A percentile compares a stretch with the other conserved stretches of the same genome.
These are phyloP conservation scores for Calypte anna DNA, from an alignment of 2,113 vertebrate species.

Conservation along the genomic window DNA sequence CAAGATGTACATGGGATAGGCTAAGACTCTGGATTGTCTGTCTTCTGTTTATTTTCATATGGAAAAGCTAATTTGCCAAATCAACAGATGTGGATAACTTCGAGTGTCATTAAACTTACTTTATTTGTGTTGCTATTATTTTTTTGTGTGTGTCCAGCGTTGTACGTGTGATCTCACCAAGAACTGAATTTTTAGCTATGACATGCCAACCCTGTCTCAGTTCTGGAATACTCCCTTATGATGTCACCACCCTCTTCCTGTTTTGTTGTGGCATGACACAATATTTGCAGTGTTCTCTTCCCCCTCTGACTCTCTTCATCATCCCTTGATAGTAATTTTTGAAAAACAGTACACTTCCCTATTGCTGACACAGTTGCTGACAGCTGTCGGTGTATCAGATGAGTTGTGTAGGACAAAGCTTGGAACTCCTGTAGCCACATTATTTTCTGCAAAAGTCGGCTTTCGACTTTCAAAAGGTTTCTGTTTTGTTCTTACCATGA, in stretches of 20 bases:
- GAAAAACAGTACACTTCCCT: background rate
- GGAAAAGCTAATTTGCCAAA: background rate
- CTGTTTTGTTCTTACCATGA: background rate
- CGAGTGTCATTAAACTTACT: background rate
- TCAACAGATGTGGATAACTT: background rate
- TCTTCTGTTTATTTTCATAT: background rate
- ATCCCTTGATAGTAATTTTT: background rate
- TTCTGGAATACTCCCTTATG: background rate
- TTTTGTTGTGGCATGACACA: background rate
- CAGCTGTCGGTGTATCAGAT: background rate
- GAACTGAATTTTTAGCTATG: background rate
- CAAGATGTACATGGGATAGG: background rate
- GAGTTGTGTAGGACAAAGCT: background rate
- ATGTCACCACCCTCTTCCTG: background rate
- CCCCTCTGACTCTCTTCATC: background rate
- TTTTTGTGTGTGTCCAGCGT: background rate
- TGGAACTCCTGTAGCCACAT: background rate
- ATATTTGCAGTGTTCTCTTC: background rate
- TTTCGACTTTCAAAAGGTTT: background rate
- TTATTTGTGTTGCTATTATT: background rate
- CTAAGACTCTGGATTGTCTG: background rate
- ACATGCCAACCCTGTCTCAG: background rate
- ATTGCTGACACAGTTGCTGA: rapidly evolving
- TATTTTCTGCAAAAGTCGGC: background rate
- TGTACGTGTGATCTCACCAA: background rate